These are phyloP conservation scores for Nerophis ophidion DNA, from an alignment of 2,113 vertebrate genomes.

Conservation along the genomic window DNA sequence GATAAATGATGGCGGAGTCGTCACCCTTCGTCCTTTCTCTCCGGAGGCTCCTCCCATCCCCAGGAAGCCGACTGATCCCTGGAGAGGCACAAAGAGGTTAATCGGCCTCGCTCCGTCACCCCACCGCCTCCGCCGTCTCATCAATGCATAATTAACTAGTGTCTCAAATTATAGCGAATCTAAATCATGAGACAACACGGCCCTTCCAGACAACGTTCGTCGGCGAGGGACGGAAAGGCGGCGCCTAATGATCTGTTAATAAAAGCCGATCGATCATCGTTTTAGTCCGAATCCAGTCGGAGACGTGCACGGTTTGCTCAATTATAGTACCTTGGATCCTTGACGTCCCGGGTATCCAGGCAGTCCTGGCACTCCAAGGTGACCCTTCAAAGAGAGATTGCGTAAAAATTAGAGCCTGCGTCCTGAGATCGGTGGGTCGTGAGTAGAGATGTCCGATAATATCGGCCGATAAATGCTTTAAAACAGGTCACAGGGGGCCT, in stretches of 20 bases:
- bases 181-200: slow-evolving; percentile 59
- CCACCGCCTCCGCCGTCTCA: slow-evolving; percentile 57
- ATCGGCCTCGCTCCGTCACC: slow-evolving; percentile 60
- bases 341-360: slow-evolving; percentile 66
- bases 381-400: slow-evolving; percentile 43
- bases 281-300: slow-evolving; percentile 55
- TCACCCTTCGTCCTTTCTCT: slow-evolving; percentile 90
- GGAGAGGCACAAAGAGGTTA: slow-evolving; percentile 56
- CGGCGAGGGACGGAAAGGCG: slow-evolving; percentile 63
- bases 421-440: too few relatives aligned
- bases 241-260: slow-evolving; percentile 68
- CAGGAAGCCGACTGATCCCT: slow-evolving; percentile 84
- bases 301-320: slow-evolving; percentile 27
- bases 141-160: slow-evolving; percentile 69
- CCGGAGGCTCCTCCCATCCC: slow-evolving; percentile 74
- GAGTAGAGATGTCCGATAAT: too few relatives aligned
- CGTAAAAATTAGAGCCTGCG: background rate
- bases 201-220: slow-evolving; percentile 62
- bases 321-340: slow-evolving; percentile 60
- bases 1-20: slow-evolving; percentile 33
- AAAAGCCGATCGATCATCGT: slow-evolving; percentile 58
- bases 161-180: slow-evolving; percentile 68
- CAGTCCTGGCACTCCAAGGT: slow-evolving; percentile 64
- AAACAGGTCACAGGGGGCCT: too few relatives aligned
- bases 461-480: too few relatives aligned